Evolutionary conservation across 2,113 vertebrate genomes (phyloP).

Genomic region (Eulacestoma nigropectus): DNA sequence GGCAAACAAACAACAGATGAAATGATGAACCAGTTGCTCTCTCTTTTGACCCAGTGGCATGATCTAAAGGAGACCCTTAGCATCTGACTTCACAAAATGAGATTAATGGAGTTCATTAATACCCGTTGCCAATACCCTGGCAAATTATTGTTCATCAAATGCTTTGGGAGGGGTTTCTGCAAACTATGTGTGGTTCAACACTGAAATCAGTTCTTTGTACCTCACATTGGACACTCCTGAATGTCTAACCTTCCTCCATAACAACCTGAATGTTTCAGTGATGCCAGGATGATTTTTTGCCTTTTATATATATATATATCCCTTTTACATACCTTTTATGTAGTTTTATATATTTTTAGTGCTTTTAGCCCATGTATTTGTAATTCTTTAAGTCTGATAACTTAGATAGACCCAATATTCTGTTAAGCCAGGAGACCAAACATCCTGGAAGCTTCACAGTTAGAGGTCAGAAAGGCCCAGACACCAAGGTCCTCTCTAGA

Average conservation of each 20-base stretch:
- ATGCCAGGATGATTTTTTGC: too few species aligned
- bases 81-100: not conserved
- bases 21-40: not conserved
- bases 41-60: not conserved
- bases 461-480: too few species aligned
- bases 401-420: too few species aligned
- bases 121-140: too few species aligned
- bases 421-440: too few species aligned
- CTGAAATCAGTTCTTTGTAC: not conserved
- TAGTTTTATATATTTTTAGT: too few species aligned
- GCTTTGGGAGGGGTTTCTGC: not conserved
- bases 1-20: not conserved
- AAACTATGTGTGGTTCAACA: not conserved
- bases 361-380: too few species aligned
- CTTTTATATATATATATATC: too few species aligned
- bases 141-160: not conserved
- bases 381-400: too few species aligned
- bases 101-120: not conserved
- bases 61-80: not conserved
- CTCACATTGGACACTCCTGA: not conserved
- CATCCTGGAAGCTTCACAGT: too few species aligned
- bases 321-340: too few species aligned
- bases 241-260: accelerated
- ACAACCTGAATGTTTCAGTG: not conserved
- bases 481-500: too few species aligned